phyloP scores from a whole-genome alignment of 2,113 vertebrate genomes.

The Psophia crepitans region DNA sequence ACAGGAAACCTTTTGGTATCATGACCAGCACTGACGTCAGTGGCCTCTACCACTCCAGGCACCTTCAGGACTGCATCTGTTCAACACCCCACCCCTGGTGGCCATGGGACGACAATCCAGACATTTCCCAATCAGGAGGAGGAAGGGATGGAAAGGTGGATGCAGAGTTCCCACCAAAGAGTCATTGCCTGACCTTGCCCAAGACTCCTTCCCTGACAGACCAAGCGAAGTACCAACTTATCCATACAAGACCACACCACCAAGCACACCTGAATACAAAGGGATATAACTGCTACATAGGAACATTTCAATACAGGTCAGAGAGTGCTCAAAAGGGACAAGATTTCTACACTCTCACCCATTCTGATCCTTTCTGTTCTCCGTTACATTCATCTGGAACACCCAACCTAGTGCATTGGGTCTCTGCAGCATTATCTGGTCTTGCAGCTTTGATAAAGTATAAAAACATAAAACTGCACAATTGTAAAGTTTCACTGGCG shows the following conservation, averaged over 20 bases:
- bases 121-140: neutral
- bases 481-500: neutral
- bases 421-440: neutral
- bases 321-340: neutral
- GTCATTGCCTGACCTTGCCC: neutral
- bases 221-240: neutral
- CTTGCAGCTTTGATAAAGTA: constrained; percentile 5
- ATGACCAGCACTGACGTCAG: neutral
- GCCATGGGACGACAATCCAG: neutral
- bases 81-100: neutral
- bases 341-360: neutral
- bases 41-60: rapidly evolving
- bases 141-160: rapidly evolving
- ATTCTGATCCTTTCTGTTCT: neutral
- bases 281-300: neutral
- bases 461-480: neutral
- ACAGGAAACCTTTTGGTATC: neutral
- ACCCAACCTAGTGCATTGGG: neutral
- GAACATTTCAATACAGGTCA: neutral
- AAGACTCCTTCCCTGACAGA: neutral
- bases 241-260: rapidly evolving
- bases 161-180: neutral
- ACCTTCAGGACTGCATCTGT: neutral
- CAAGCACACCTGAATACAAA: neutral
- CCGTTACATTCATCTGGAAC: neutral